Base-by-base conservation (phyloP, 2,797 vertebrate species). In the Tenualosa ilisha region DNA sequence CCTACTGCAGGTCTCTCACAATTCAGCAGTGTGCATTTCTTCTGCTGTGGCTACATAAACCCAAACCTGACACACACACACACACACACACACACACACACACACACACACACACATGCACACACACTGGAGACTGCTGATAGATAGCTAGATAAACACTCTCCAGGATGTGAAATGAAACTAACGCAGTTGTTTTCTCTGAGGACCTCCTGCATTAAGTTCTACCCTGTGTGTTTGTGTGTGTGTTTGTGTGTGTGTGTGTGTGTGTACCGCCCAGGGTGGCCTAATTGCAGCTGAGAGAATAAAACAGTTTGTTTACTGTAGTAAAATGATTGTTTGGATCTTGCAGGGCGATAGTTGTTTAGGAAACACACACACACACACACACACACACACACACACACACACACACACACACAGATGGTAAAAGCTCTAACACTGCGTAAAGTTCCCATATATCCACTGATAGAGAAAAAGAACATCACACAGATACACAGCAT, bases 301-400 rank as follows among this genome's bases (percentile, higher is more conserved):
- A 89, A 85, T 81, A 83, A 68, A 90, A 84, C 82, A 59, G 79
- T 91, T 91, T 89, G 87, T 89, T 91, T 89, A 40, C 37, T 86
- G 81, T 86, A 84, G 88, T 88, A 83, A 84, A 90, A 89, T 86
- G 84, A 87, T 85, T 43, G 61, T n/a, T 83, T 13, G 24, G 84
- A 6, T 61, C 7, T 68, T 54, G 81, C 82, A 79, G 15, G 26
- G 24, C 4, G 26, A 68, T 68, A 72, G 65, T 37, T 72, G 26
- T 59, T 51, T 46, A 75, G 53, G 54, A 72, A 72, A 72, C 11
- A 68, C 65, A 68, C 26, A 37, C 26, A 37, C 65, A 37, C 65
- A 37, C 26, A 37, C 65, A 37, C 26, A 37, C 26, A 68, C 26
- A 37, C 65, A 37, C 65, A 37, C 65, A 37, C 26, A 37, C 26